Percentiles rank a stretch among this genome's conserved stretches.
Conservation (phyloP, 1,140 invertebrate species). For the Habropoda laboriosa region DNA sequence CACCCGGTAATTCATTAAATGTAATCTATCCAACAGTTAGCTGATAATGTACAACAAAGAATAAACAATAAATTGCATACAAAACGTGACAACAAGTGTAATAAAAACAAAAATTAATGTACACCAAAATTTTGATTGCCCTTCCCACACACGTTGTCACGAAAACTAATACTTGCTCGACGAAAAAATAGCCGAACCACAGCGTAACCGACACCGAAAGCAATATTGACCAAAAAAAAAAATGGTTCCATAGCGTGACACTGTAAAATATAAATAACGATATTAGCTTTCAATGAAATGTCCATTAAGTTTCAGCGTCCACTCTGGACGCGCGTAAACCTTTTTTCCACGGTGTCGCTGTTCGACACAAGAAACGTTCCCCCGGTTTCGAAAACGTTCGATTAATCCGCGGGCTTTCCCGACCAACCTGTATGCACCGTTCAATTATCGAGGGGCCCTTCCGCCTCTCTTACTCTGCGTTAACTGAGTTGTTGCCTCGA, state of each 20-base stretch:
- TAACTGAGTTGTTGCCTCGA: slow-evolving; percentile 67
- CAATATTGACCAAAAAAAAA: neutral
- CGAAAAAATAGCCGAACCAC: neutral
- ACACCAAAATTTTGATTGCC: too few species aligned
- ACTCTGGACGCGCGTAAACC: accelerated
- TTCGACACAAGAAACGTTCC: neutral
- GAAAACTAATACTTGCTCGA: too few species aligned
- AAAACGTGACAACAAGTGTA: too few species aligned
- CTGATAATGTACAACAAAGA: too few species aligned
- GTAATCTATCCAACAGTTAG: too few species aligned
- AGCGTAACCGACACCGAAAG: neutral
- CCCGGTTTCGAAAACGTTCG: slow-evolving; percentile 37
- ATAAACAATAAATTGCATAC: too few species aligned
- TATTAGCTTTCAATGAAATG: neutral
- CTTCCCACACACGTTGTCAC: too few species aligned
- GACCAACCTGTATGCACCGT: slow-evolving; percentile 52
- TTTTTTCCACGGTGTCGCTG: neutral
- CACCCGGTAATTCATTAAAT: too few species aligned
- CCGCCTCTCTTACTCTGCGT: slow-evolving; percentile 53
- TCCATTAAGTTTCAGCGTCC: neutral
- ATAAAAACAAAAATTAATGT: too few species aligned
- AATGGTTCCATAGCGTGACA: neutral
- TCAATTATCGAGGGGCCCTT: slow-evolving; percentile 62
- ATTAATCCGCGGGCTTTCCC: slow-evolving; percentile 52
- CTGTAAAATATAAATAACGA: neutral